Conservation (phyloP, 2,797 vertebrate species). For the Halcyon leucocephala region DNA sequence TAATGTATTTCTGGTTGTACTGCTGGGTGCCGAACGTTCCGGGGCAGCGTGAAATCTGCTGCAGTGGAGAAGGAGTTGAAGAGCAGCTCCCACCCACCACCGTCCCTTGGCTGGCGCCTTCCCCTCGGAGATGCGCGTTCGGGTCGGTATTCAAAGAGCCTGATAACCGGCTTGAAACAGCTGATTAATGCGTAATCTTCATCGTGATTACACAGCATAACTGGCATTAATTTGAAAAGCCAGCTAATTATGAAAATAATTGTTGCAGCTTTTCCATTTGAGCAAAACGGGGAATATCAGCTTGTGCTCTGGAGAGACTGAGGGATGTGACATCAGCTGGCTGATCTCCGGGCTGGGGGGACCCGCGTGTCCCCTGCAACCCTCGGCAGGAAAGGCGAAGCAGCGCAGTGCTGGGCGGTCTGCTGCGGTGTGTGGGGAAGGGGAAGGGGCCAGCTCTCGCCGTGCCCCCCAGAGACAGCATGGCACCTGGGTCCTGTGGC, state of each 20-base stretch:
- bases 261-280: slow-evolving; percentile 76
- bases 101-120: background rate
- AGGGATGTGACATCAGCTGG: background rate
- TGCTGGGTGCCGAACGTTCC: background rate
- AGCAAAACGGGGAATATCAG: slow-evolving; percentile 63
- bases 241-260: slow-evolving; percentile 84
- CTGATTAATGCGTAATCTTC: slow-evolving; percentile 84
- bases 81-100: background rate
- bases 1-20: background rate
- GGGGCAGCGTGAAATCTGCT: background rate
- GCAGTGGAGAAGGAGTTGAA: background rate
- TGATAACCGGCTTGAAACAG: slow-evolving; percentile 80
- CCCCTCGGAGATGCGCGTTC: slow-evolving; percentile 55
- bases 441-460: background rate
- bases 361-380: background rate
- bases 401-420: background rate
- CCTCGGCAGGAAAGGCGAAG: background rate
- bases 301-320: background rate
- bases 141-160: slow-evolving; percentile 79
- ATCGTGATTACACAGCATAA: slow-evolving; percentile 83
- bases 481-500: fast-evolving
- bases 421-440: background rate
- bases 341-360: background rate
- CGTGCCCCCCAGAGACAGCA: background rate
- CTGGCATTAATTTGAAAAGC: slow-evolving; percentile 83